phyloP scores from a whole-genome alignment of 2,888 invertebrate species.

The Drosophila subquinaria region DNA sequence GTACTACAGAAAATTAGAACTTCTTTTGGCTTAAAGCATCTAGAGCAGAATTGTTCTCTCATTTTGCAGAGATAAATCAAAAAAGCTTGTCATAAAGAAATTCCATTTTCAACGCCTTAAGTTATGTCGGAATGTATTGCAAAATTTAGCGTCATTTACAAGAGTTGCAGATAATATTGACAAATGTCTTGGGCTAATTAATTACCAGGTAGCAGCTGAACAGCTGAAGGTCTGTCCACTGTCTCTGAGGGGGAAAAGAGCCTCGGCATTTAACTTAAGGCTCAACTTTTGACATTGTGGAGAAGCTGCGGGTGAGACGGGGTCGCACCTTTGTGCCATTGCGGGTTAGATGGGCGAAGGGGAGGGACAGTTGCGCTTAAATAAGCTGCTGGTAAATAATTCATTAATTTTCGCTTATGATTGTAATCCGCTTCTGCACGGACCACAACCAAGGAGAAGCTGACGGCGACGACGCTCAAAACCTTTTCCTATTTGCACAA shows the following conservation, averaged over 20 bases:
- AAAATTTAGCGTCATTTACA: conserved; percentile 47
- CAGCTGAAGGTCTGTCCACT: background rate
- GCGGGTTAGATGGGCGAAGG: background rate
- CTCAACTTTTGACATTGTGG: conserved; percentile 60
- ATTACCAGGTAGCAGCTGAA: conserved; percentile 67
- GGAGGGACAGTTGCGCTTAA: conserved; percentile 52
- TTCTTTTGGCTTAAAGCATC: background rate
- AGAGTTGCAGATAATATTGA: conserved; percentile 67
- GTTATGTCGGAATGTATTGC: conserved; percentile 15
- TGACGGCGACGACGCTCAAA: conserved; percentile 53
- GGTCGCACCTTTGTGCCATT: conserved; percentile 22
- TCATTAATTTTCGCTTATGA: conserved; percentile 83
- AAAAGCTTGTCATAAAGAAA: conserved; percentile 20
- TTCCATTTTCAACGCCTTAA: conserved; percentile 28
- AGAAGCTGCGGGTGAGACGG: conserved; percentile 17
- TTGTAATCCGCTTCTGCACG: conserved; percentile 77
- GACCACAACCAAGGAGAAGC: conserved; percentile 39
- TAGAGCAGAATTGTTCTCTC: conserved; percentile 22
- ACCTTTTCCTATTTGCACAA: conserved; percentile 75
- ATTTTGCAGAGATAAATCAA: conserved; percentile 46
- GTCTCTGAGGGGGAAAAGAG: conserved; percentile 19
- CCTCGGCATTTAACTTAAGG: conserved; percentile 54
- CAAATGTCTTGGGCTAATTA: conserved; percentile 70
- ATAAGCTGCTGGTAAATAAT: conserved; percentile 82
- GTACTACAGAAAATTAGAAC: too few species aligned